Conservation (phyloP, 2,113 vertebrate species). For the Tragelaphus strepsiceros region DNA sequence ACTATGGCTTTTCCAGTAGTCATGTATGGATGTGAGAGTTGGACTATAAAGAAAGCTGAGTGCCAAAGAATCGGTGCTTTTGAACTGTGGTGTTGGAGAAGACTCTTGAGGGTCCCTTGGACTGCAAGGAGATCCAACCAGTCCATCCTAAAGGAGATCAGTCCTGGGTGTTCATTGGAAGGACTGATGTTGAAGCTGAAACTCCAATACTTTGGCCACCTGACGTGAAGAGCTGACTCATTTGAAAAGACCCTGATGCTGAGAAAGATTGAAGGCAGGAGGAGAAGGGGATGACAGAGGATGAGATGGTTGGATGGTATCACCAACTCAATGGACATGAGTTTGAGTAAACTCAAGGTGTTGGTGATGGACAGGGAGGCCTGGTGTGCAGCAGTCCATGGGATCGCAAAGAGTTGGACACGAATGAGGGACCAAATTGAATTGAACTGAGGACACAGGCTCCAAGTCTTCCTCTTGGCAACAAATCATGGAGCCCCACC, state of each 20-base stretch:
- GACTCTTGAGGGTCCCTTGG: background rate
- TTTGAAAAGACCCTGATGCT: background rate
- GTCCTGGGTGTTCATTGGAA: background rate
- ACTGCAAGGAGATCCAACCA: background rate
- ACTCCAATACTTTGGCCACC: background rate
- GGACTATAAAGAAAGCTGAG: background rate
- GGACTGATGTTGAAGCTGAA: background rate
- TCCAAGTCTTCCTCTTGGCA: background rate
- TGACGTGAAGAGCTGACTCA: background rate
- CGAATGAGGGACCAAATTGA: background rate
- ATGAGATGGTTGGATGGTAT: background rate
- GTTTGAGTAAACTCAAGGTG: background rate
- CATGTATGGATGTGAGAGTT: background rate
- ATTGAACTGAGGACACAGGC: background rate
- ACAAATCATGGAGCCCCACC: background rate
- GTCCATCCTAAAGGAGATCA: background rate
- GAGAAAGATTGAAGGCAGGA: background rate
- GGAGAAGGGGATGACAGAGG: background rate
- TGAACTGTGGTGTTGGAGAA: background rate
- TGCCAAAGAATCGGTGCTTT: fast-evolving
- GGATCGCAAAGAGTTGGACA: background rate
- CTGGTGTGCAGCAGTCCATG: fast-evolving
- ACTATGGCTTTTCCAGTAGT: background rate
- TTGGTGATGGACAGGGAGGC: background rate
- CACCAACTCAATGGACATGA: background rate